phyloP scores from a whole-genome alignment of 2,888 invertebrate genomes.

The Theristus sp. region DNA sequence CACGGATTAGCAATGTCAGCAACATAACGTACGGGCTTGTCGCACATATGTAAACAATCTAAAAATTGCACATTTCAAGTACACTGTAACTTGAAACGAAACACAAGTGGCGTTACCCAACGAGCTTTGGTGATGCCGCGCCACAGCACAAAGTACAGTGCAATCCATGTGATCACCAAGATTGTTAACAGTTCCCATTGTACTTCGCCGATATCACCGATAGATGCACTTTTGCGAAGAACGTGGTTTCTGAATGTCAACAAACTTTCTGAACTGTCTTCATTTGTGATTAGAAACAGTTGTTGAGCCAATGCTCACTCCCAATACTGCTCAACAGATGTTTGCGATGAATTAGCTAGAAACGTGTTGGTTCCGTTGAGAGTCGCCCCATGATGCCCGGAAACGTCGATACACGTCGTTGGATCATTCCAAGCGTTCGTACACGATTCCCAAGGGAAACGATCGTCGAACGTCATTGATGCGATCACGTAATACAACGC shows the following conservation, averaged over 20 bases:
- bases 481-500: constrained; percentile 28
- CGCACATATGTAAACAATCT: constrained; percentile 29
- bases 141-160: constrained; percentile 28
- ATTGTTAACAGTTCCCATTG: constrained; percentile 25
- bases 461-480: constrained; percentile 14
- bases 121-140: constrained; percentile 29
- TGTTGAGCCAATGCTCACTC: constrained; percentile 18
- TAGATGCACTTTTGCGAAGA: constrained; percentile 18
- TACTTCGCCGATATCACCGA: constrained; percentile 23
- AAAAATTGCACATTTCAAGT: constrained; percentile 4
- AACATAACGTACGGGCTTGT: constrained; percentile 26
- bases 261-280: not conserved
- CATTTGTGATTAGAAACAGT: not conserved
- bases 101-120: constrained; percentile 12
- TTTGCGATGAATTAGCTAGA: constrained; percentile 16
- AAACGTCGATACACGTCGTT: not conserved
- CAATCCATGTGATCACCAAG: constrained; percentile 19
- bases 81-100: not conserved
- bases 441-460: constrained; percentile 26
- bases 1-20: constrained; percentile 22
- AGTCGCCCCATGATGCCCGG: not conserved
- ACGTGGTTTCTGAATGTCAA: constrained; percentile 17
- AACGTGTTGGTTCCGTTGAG: not conserved
- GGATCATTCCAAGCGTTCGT: not conserved
- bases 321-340: constrained; percentile 29